Conservation (phyloP, 2,113 vertebrate genomes). For the Dicentrarchus labrax region DNA sequence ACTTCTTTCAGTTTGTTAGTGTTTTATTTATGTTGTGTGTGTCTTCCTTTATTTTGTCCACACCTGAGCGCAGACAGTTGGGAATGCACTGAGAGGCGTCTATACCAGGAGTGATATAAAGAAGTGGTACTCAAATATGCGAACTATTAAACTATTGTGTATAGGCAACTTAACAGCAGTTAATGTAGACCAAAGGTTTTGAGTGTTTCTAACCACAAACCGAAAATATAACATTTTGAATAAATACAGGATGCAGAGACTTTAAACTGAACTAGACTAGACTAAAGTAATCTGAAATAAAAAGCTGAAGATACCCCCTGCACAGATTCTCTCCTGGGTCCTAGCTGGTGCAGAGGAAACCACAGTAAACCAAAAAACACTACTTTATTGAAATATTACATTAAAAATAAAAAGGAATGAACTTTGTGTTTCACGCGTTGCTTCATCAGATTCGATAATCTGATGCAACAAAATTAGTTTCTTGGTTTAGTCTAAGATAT, state of each 20-base stretch:
- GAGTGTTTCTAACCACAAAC: background rate
- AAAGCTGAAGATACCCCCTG: too few relatives aligned
- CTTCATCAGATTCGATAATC: too few relatives aligned
- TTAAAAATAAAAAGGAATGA: too few relatives aligned
- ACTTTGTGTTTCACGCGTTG: too few relatives aligned
- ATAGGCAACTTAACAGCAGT: background rate
- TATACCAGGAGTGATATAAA: background rate
- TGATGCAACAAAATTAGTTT: too few relatives aligned
- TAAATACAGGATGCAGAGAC: background rate
- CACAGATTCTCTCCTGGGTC: too few relatives aligned
- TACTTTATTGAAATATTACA: too few relatives aligned
- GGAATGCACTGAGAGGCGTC: background rate
- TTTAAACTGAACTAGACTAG: background rate
- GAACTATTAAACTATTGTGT: background rate
- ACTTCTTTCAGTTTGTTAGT: background rate
- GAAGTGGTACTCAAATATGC: background rate
- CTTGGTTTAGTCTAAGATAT: too few relatives aligned
- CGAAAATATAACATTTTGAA: background rate
- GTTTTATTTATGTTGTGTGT: slow-evolving; percentile 52
- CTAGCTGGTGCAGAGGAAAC: too few relatives aligned
- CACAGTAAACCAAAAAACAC: too few relatives aligned
- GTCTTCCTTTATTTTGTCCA: slow-evolving; percentile 19
- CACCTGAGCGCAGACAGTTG: background rate
- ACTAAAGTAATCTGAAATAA: background rate
- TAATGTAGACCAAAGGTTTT: background rate